Conservation (phyloP, 2,888 invertebrate species). For the Drosophila formosana region DNA sequence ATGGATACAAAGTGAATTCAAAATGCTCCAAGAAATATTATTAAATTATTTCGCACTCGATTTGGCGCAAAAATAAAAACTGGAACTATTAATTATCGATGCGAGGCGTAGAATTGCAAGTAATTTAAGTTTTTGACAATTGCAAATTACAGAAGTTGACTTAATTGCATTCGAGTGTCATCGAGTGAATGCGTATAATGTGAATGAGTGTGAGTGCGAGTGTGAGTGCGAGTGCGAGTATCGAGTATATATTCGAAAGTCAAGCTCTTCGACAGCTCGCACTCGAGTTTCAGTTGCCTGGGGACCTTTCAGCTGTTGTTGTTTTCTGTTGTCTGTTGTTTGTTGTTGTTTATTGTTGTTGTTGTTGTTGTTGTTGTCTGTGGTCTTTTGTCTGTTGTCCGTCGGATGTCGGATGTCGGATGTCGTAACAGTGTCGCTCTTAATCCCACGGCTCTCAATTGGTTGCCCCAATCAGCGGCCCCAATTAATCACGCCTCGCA, state of each 20-base stretch:
- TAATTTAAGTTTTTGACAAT: slow-evolving; percentile 18
- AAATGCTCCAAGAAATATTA: not conserved
- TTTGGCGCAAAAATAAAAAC: not conserved
- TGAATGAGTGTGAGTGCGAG: not conserved
- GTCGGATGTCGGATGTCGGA: slow-evolving; percentile 1
- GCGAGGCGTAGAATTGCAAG: slow-evolving; percentile 5
- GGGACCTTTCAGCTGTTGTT: slow-evolving; percentile 9
- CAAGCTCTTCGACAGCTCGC: slow-evolving; percentile 1
- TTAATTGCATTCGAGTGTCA: slow-evolving; percentile 22
- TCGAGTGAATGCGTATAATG: slow-evolving; percentile 3
- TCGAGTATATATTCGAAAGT: slow-evolving; percentile 35
- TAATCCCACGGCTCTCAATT: slow-evolving; percentile 33
- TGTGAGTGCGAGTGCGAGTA: not conserved
- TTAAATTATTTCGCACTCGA: not conserved
- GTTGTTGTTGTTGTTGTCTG: not conserved
- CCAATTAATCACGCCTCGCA: slow-evolving; percentile 46
- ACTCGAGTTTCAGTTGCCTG: slow-evolving; percentile 20
- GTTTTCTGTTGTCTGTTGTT: slow-evolving; percentile 19
- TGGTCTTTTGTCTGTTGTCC: slow-evolving; percentile 1
- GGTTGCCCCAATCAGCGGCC: slow-evolving; percentile 38
- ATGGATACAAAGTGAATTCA: too few relatives aligned
- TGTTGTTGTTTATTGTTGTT: slow-evolving; percentile 1
- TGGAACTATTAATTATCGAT: not conserved
- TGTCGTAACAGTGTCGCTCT: slow-evolving; percentile 38
- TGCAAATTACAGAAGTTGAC: slow-evolving; percentile 19